Evolutionary conservation across 2,113 vertebrate species (phyloP).

Genomic region (Lampris megalopsis): DNA sequence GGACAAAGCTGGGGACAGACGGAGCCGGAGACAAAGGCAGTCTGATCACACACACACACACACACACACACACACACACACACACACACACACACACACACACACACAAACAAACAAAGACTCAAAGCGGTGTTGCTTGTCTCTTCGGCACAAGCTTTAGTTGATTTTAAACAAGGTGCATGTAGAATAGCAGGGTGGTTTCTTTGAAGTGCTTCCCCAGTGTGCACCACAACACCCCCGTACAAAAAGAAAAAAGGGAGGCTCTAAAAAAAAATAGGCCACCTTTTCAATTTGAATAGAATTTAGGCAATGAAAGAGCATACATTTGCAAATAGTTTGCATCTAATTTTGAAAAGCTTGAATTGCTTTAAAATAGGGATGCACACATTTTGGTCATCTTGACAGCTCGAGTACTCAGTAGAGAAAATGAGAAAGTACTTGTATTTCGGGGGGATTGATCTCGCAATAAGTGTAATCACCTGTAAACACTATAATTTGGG

Average conservation of each 20-base stretch:
- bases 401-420: too few relatives aligned
- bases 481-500: too few relatives aligned
- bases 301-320: constrained; percentile 60
- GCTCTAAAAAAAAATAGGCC: constrained; percentile 61
- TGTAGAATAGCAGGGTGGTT: constrained; percentile 30
- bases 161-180: constrained; percentile 54
- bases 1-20: constrained; percentile 23
- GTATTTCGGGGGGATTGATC: too few relatives aligned
- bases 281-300: constrained; percentile 66
- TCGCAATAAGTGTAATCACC: too few relatives aligned
- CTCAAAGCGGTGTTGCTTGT: constrained; percentile 18
- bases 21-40: neutral
- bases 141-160: constrained; percentile 52
- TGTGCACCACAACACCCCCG: constrained; percentile 40
- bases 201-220: constrained; percentile 68
- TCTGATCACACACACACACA: neutral
- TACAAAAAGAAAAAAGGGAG: constrained; percentile 35
- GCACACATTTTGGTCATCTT: too few relatives aligned
- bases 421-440: too few relatives aligned
- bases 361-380: constrained; percentile 43
- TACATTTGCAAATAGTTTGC: constrained; percentile 76
- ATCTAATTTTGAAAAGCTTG: constrained; percentile 58
- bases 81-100: constrained; percentile 14
- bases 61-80: neutral
- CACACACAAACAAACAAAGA: neutral